Conservation (phyloP, 1,140 invertebrate genomes). For the Aethina tumida region DNA sequence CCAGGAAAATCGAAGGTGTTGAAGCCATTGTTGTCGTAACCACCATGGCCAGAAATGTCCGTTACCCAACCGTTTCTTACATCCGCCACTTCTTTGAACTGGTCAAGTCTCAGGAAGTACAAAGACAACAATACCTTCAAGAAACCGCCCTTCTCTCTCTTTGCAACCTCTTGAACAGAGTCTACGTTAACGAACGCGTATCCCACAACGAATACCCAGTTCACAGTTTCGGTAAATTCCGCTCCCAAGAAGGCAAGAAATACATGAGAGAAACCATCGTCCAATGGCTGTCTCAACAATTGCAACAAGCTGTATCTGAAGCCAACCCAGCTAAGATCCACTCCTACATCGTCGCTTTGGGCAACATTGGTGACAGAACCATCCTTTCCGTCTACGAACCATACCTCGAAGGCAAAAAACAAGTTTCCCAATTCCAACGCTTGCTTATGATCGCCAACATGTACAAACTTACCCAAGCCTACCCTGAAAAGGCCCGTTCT, state of each 20-base stretch:
- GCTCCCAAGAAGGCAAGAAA: slow-evolving; percentile 36
- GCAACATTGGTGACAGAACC: slow-evolving; percentile 47
- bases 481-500: slow-evolving; percentile 42
- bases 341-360: slow-evolving; percentile 50
- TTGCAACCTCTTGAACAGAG: slow-evolving; percentile 46
- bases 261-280: slow-evolving; percentile 46
- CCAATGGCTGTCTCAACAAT: slow-evolving; percentile 42
- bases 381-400: slow-evolving; percentile 51
- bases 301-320: slow-evolving; percentile 43
- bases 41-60: slow-evolving; percentile 39
- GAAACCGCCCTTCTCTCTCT: slow-evolving; percentile 46
- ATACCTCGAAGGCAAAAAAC: slow-evolving; percentile 51
- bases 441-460: slow-evolving; percentile 48
- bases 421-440: slow-evolving; percentile 48
- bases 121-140: slow-evolving; percentile 39
- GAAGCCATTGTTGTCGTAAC: slow-evolving; percentile 47
- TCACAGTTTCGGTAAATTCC: slow-evolving; percentile 47
- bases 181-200: slow-evolving; percentile 43
- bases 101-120: slow-evolving; percentile 39
- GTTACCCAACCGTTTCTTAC: slow-evolving; percentile 51
- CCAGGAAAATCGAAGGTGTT: slow-evolving; percentile 39
- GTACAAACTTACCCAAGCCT: slow-evolving; percentile 36
- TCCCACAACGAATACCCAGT: slow-evolving; percentile 50
- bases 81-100: slow-evolving; percentile 46
- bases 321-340: slow-evolving; percentile 45